These are phyloP conservation scores for Nasua narica DNA, from an alignment of 2,797 vertebrate species.

Conservation along the genomic window DNA sequence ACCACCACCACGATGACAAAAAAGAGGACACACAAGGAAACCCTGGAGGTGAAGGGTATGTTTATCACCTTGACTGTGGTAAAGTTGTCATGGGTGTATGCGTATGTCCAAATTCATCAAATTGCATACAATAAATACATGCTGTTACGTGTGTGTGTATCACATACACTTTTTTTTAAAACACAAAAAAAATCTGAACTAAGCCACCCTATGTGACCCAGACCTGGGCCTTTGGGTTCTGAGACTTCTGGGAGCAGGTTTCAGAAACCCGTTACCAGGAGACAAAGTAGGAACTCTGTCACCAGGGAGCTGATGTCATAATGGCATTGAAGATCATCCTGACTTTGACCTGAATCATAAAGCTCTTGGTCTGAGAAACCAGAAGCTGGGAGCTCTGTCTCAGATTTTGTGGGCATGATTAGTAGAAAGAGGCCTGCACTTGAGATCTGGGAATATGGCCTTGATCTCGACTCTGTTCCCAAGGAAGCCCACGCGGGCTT, in stretches of 20 bases:
- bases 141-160: background rate
- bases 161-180: background rate
- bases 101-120: background rate
- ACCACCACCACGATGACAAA: background rate
- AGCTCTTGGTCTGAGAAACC: background rate
- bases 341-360: background rate
- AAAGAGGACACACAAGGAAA: background rate
- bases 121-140: background rate
- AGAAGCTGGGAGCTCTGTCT: background rate
- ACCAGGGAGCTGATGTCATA: conserved; percentile 6
- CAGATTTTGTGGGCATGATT: background rate
- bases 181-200: background rate
- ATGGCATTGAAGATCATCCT: background rate
- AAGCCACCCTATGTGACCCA: background rate
- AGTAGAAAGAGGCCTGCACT: background rate
- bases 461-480: background rate
- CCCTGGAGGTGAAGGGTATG: background rate
- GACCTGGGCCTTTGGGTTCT: background rate
- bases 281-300: background rate
- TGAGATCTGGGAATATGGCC: background rate
- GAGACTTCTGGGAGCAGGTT: background rate
- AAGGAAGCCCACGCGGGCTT: background rate
- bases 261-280: background rate
- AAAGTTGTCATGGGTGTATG: no score
- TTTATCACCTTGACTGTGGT: background rate